Percentiles rank a stretch among this genome's conserved stretches.
phyloP scores from a whole-genome alignment of 2,797 vertebrate species.

The Urosaurus nigricauda region DNA sequence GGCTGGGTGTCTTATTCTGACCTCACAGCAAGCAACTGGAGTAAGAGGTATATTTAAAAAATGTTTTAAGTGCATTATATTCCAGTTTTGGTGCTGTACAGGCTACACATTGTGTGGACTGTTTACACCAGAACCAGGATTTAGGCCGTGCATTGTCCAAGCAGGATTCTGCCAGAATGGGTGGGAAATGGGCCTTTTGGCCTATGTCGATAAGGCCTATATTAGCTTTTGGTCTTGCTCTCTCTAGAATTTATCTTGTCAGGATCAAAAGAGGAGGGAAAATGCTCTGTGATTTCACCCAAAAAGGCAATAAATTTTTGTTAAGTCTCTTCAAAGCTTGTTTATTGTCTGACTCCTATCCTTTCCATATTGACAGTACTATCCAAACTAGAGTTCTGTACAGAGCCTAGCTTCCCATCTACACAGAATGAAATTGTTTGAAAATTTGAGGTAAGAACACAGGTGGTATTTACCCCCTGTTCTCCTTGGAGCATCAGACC shows the following conservation, averaged over 20 bases:
- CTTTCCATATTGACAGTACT: not conserved
- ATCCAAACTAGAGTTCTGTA: not conserved
- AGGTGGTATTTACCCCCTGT: not conserved
- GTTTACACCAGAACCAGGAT: no score
- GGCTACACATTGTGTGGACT: no score
- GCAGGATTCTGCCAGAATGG: no score
- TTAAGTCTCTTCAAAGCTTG: not conserved
- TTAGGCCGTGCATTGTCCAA: no score
- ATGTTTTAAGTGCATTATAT: no score
- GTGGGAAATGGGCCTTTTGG: no score
- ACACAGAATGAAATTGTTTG: not conserved
- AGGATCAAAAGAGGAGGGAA: not conserved
- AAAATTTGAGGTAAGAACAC: not conserved
- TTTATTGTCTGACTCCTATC: not conserved
- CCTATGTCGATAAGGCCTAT: no score
- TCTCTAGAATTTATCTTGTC: not conserved
- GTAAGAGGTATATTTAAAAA: no score
- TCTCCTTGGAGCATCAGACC: not conserved
- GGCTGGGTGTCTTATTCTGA: no score
- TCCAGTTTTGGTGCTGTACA: no score
- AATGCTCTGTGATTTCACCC: not conserved
- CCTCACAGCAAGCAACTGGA: no score
- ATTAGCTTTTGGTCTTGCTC: not conserved
- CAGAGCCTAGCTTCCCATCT: not conserved
- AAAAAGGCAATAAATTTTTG: not conserved